phyloP scores from a whole-genome alignment of 2,888 invertebrate genomes.

The Ectemnius continuus region DNA sequence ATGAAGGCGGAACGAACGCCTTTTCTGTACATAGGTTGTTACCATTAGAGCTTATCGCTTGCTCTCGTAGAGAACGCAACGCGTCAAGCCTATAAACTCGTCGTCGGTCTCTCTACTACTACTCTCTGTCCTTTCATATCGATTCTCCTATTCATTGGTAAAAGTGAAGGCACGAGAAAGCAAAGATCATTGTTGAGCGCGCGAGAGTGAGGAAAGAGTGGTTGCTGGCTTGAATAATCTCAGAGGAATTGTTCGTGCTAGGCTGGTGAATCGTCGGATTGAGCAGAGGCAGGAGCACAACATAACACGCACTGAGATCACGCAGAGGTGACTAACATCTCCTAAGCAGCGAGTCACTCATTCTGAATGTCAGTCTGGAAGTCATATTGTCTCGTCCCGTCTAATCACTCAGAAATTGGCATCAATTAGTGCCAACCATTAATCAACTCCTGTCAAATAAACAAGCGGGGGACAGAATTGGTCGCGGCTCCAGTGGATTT shows the following conservation, averaged over 20 bases:
- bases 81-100: no score
- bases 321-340: conserved; percentile 81
- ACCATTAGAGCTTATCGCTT: no score
- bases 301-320: conserved; percentile 84
- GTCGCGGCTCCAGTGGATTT: no score
- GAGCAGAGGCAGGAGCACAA: conserved; percentile 84
- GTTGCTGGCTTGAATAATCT: conserved; percentile 15
- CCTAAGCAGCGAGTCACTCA: conserved; percentile 58
- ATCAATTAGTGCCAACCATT: background rate
- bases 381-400: conserved; percentile 17
- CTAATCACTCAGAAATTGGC: background rate
- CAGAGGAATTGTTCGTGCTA: conserved; percentile 72
- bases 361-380: conserved; percentile 47
- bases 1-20: no score
- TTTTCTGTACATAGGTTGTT: no score
- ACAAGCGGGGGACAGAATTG: no score
- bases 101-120: no score
- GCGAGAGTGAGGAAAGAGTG: conserved; percentile 6
- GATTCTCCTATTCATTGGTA: no score
- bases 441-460: no score
- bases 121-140: no score
- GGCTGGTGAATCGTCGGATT: conserved; percentile 85
- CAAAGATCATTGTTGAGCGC: conserved; percentile 2
- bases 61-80: no score
- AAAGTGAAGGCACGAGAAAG: background rate